A percentile compares a stretch with the other conserved stretches of the same genome.
These are phyloP conservation scores for Aegypius monachus DNA, from an alignment of 2,113 vertebrate species.

Conservation along the genomic window DNA sequence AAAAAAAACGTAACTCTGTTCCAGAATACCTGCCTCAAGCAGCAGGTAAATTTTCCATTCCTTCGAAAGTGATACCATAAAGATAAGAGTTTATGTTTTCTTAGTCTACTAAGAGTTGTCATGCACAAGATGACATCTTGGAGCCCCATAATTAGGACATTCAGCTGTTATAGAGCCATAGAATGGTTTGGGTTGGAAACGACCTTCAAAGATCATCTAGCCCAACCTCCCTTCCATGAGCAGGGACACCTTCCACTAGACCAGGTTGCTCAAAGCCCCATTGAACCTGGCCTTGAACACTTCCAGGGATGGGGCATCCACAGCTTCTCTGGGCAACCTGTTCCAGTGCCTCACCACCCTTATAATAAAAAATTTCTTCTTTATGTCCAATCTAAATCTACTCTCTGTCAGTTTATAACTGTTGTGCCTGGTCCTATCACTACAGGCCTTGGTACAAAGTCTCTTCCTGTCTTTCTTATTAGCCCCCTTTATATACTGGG, in stretches of 20 bases:
- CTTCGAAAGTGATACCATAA: neutral
- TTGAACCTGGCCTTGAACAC: neutral
- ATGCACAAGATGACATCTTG: neutral
- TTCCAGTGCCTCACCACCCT: neutral
- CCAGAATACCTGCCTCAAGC: neutral
- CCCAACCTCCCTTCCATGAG: fast-evolving
- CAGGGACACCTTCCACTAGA: neutral
- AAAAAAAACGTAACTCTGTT: neutral
- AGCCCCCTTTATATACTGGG: neutral
- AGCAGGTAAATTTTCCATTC: neutral
- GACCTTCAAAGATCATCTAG: neutral
- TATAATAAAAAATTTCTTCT: neutral
- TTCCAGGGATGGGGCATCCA: too few species aligned
- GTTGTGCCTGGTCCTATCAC: neutral
- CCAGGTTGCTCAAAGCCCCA: neutral
- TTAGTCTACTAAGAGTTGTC: neutral
- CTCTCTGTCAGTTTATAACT: neutral
- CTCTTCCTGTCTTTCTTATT: neutral
- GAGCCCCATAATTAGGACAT: neutral
- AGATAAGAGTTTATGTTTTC: neutral
- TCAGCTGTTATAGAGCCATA: neutral
- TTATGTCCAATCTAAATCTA: neutral
- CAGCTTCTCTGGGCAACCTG: neutral
- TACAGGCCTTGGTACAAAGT: neutral
- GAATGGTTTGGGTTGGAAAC: neutral